phyloP scores from a whole-genome alignment of 2,113 vertebrate species.

The Dipodomys ordii region DNA sequence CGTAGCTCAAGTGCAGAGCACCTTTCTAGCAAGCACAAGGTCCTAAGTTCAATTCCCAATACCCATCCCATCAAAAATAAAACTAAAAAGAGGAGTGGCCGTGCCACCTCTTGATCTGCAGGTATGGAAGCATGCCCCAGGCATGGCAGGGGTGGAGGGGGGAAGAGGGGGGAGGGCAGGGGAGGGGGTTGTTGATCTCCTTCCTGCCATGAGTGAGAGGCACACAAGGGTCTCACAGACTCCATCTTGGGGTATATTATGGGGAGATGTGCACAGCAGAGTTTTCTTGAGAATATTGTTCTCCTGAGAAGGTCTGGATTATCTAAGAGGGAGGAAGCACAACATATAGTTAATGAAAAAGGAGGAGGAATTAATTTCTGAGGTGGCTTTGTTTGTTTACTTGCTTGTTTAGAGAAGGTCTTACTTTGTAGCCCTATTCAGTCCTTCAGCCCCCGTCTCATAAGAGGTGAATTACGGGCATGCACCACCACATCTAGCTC shows the following conservation, averaged over 20 bases:
- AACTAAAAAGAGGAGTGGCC: too few relatives aligned
- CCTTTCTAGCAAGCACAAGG: too few relatives aligned
- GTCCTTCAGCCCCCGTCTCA: too few relatives aligned
- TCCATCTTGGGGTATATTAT: background rate
- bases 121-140: accelerated
- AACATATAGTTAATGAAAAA: background rate
- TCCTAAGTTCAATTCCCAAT: too few relatives aligned
- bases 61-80: too few relatives aligned
- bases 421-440: too few relatives aligned
- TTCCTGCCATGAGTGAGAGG: background rate
- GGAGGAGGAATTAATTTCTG: background rate
- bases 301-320: background rate
- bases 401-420: too few relatives aligned
- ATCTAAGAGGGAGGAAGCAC: background rate
- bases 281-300: background rate
- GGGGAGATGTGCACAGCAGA: background rate
- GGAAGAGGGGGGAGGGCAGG: too few relatives aligned
- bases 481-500: too few relatives aligned
- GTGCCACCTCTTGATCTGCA: background rate
- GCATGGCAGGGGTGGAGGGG: too few relatives aligned
- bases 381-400: background rate
- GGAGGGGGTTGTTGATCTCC: background rate
- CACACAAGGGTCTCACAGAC: background rate
- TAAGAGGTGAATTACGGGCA: too few relatives aligned
- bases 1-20: too few relatives aligned